A percentile compares a stretch with the other conserved stretches of the same genome.
Evolutionary conservation across 2,797 vertebrate genomes (phyloP).

Genomic region (Tenualosa thibaudeaui): DNA sequence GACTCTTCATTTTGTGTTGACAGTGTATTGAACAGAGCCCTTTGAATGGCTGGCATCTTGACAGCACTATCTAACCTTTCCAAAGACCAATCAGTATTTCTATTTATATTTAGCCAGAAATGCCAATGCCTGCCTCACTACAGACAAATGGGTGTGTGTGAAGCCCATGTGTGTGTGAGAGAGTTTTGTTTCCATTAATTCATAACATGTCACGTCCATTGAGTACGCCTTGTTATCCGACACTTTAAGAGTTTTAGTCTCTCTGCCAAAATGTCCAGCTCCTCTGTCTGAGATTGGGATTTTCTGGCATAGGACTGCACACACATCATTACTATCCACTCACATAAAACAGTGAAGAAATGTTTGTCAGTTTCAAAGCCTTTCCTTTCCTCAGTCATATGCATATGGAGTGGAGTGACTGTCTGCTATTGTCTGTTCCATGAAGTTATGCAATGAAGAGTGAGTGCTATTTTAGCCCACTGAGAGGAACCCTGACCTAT

Average conservation of each 20-base stretch:
- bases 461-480: not conserved
- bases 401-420: too few relatives aligned
- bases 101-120: constrained; percentile 31
- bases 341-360: not conserved
- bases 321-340: not conserved
- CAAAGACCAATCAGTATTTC: not conserved
- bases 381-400: too few relatives aligned
- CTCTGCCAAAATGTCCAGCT: too few relatives aligned
- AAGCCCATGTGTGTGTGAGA: not conserved
- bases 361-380: too few relatives aligned
- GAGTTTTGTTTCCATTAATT: too few relatives aligned
- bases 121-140: not conserved
- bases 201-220: too few relatives aligned
- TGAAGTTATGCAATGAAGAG: not conserved
- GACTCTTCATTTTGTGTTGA: not conserved
- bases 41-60: not conserved
- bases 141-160: not conserved
- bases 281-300: too few relatives aligned
- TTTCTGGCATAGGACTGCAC: too few relatives aligned
- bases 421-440: too few relatives aligned
- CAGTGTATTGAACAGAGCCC: not conserved
- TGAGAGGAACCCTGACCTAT: not conserved
- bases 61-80: constrained; percentile 12
- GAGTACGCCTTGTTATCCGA: too few relatives aligned
- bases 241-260: too few relatives aligned